These are phyloP conservation scores for Yasuhikotakia modesta DNA, from an alignment of 2,797 vertebrate species.

Conservation along the genomic window DNA sequence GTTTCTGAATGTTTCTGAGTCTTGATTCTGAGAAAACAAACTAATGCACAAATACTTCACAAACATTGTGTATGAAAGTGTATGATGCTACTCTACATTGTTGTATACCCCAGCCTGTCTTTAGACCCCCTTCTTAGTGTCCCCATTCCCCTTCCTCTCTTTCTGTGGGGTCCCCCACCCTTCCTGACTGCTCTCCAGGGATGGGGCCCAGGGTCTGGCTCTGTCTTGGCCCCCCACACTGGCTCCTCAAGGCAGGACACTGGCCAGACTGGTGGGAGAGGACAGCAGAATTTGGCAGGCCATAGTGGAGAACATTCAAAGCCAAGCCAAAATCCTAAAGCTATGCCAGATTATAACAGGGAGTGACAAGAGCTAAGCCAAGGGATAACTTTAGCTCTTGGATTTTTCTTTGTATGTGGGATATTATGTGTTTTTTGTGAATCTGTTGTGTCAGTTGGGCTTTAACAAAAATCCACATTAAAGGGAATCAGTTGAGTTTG, in stretches of 20 bases:
- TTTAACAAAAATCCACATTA: constrained; percentile 19
- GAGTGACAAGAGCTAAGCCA: constrained; percentile 38
- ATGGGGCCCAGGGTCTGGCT: constrained; percentile 48
- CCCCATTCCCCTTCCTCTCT: constrained; percentile 45
- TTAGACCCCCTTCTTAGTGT: constrained; percentile 49
- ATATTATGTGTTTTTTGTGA: constrained; percentile 31
- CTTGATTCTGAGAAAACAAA: too few relatives aligned
- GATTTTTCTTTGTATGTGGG: constrained; percentile 29
- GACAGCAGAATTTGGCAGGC: constrained; percentile 44
- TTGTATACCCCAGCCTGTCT: constrained; percentile 32
- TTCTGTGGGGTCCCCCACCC: constrained; percentile 46
- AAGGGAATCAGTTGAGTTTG: constrained; percentile 3
- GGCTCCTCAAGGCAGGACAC: constrained; percentile 53
- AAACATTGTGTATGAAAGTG: background rate
- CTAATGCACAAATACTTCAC: too few relatives aligned
- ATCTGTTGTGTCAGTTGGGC: constrained; percentile 15
- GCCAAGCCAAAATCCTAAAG: constrained; percentile 40
- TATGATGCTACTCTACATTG: constrained; percentile 21
- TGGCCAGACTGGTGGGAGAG: constrained; percentile 54
- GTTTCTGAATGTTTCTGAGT: background rate
- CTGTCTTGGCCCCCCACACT: constrained; percentile 53
- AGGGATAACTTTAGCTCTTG: constrained; percentile 28
- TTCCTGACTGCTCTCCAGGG: constrained; percentile 50
- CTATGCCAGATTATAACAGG: constrained; percentile 39
- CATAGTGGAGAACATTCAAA: constrained; percentile 48